These are phyloP conservation scores for Alethe castanea DNA, from an alignment of 2,113 vertebrate species.

Conservation along the genomic window DNA sequence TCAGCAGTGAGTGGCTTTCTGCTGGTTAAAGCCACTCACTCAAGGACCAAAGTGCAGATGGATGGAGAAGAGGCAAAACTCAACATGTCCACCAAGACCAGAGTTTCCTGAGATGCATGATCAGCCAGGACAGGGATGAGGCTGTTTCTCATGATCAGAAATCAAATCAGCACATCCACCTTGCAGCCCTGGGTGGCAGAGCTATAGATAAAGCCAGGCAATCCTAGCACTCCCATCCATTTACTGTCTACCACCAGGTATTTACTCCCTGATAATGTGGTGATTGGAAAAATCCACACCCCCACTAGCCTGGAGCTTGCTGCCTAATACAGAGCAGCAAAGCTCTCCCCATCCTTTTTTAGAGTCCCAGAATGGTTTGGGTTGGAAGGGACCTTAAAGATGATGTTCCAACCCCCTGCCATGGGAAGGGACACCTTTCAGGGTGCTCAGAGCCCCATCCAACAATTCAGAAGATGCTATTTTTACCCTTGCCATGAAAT, in stretches of 20 bases:
- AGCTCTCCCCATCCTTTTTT: background rate
- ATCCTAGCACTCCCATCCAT: background rate
- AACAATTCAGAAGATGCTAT: background rate
- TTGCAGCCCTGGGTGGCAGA: background rate
- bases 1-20: background rate
- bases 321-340: background rate
- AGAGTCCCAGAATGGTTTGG: background rate
- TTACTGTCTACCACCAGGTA: background rate
- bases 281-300: background rate
- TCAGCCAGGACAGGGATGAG: background rate
- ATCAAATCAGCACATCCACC: background rate
- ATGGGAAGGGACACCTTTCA: background rate
- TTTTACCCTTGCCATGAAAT: background rate
- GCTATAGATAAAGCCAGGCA: background rate
- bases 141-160: background rate
- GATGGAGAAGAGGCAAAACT: background rate
- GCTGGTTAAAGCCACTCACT: background rate
- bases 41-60: background rate
- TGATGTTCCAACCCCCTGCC: background rate
- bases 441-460: background rate
- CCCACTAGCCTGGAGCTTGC: background rate
- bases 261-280: background rate
- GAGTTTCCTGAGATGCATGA: background rate
- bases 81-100: accelerated
- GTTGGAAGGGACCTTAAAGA: background rate